Base-by-base conservation (phyloP, 2,113 vertebrate species). In the Corythaixoides concolor region DNA sequence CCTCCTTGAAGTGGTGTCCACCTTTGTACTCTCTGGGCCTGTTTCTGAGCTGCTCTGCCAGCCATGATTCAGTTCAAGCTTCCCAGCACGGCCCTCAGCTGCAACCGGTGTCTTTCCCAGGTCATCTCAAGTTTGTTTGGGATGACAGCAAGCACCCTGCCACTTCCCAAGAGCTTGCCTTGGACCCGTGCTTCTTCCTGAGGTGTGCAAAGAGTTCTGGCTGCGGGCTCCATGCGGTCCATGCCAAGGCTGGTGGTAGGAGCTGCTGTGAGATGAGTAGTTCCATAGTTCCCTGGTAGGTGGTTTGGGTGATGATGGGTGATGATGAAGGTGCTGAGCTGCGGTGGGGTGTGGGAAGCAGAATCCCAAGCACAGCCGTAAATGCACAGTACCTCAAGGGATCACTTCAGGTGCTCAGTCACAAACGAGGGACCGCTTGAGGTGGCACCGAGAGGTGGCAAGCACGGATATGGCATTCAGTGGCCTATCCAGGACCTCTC, bases 191-290 rank as follows among this genome's bases (percentile, higher is more conserved):
- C 64, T 72, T 27, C 73, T 22, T 33, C 10, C 58, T 3, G 7
- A 20, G 75, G 15, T 2, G 39, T 12, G 24, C 28, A 8, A 22
- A 41, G 47, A 22, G 12, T 35, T 43, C 18, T 27, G 73, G 30
- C 49, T 47, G n/a, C 1, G 2, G 39, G 45, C 9, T 67, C 20
- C 5, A 0, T 2, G 18, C 5, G 3, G 21, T 26, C 72, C 49
- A 27, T 64, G 45, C 43, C 43, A 3, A 43, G 76, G 56, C 39
- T 64, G 76, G 53, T 14, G 26, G 22, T 52, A 18, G 67, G 52
- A 45, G 37, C 32, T 45, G 59, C 75, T 3, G 8, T 11, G 30
- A 74, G 68, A 27, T 11, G 17, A 55, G 30, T 2, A 15, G 9
- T 39, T 53, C 4, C 8, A 2, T 21, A 22, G 47, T 18, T 67